Evolutionary conservation across 1,140 invertebrate genomes (phyloP).

Genomic region (Eciton burchellii): DNA sequence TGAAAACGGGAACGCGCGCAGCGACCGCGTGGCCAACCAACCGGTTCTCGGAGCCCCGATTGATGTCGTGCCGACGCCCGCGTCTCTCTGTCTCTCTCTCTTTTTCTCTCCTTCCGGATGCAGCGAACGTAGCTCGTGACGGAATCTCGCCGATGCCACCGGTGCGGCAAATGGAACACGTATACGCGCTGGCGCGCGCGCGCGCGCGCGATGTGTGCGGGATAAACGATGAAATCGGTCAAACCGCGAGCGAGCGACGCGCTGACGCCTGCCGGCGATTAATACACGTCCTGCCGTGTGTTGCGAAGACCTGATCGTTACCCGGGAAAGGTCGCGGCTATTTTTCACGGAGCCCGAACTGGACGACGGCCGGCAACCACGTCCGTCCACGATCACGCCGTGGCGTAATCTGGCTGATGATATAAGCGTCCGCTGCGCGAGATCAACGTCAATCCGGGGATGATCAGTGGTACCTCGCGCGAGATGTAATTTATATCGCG

Average conservation of each 20-base stretch:
- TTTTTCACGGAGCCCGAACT: constrained; percentile 45
- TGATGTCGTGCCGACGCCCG: constrained; percentile 32
- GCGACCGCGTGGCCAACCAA: constrained; percentile 42
- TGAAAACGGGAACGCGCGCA: constrained; percentile 61
- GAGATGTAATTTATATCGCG: constrained; percentile 38
- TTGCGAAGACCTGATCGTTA: constrained; percentile 51
- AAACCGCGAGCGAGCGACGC: constrained; percentile 42
- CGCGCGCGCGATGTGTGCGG: constrained; percentile 40
- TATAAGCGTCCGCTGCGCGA: constrained; percentile 48
- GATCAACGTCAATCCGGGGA: constrained; percentile 46
- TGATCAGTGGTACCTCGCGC: constrained; percentile 1
- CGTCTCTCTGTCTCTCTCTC: not conserved
- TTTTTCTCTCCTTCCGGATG: not conserved
- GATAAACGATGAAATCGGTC: constrained; percentile 59
- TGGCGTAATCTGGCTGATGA: constrained; percentile 49
- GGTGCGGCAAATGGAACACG: constrained; percentile 44
- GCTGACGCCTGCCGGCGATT: constrained; percentile 35
- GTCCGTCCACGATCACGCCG: constrained; percentile 26
- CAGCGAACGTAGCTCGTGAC: constrained; percentile 21
- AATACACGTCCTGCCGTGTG: constrained; percentile 49
- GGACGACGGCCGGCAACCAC: not conserved
- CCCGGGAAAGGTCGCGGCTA: constrained; percentile 52
- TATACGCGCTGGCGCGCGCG: not conserved
- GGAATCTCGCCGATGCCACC: constrained; percentile 25
- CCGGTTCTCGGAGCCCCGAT: constrained; percentile 62